A percentile compares a stretch with the other conserved stretches of the same genome.
Conservation (phyloP, 2,888 invertebrate genomes). For the Spodoptera exigua region DNA sequence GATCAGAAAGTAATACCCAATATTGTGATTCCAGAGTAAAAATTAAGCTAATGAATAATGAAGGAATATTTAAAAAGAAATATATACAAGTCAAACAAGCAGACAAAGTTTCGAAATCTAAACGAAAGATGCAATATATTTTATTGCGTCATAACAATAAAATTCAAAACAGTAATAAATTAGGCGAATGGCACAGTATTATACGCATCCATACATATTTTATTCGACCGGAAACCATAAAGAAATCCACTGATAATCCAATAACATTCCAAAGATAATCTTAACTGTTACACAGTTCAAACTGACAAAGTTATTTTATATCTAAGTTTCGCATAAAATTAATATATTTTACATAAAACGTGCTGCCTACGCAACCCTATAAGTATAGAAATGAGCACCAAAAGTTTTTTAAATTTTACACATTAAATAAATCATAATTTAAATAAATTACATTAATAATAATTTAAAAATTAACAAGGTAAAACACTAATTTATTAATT, state of each 20-base stretch:
- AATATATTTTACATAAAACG: conserved; percentile 13
- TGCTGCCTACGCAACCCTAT: conserved; percentile 21
- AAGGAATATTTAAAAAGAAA: no score
- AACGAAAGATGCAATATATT: no score
- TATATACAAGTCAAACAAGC: no score
- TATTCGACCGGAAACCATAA: conserved; percentile 22
- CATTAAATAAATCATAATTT: conserved; percentile 41
- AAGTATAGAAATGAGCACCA: conserved; percentile 1
- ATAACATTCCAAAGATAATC: conserved; percentile 9
- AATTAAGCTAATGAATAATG: no score
- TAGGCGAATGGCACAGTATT: no score
- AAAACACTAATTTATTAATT: conserved; percentile 36
- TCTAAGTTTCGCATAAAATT: conserved; percentile 21
- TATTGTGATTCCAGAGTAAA: no score
- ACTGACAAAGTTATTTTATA: conserved; percentile 1
- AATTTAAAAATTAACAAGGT: conserved; percentile 19
- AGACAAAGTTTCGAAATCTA: no score
- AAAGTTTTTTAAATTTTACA: conserved; percentile 18
- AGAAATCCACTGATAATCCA: background rate
- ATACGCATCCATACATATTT: background rate
- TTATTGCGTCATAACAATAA: no score
- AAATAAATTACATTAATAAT: conserved; percentile 32
- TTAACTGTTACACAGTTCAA: conserved; percentile 10
- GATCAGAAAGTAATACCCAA: no score
- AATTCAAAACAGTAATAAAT: no score